A percentile compares a stretch with the other conserved stretches of the same genome.
Conservation (phyloP, 2,113 vertebrate genomes). For the Mellivora capensis region DNA sequence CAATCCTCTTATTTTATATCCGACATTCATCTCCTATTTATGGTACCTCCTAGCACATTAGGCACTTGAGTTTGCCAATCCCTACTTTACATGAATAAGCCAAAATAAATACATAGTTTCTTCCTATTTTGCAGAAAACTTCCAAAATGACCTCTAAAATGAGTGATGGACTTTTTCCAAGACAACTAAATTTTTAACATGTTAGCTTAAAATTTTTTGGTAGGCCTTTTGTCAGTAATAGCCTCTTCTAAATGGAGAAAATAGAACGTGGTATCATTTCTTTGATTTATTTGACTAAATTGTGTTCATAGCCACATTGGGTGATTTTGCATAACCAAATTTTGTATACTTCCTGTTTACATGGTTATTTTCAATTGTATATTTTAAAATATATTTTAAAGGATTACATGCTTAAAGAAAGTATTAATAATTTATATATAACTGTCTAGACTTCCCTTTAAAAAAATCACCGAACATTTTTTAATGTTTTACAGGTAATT, state of each 20-base stretch:
- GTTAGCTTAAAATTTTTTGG: background rate
- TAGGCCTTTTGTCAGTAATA: background rate
- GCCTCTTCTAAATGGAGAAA: background rate
- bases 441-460: background rate
- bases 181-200: background rate
- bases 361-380: background rate
- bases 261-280: background rate
- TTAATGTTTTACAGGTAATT: background rate
- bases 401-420: background rate
- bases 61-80: background rate
- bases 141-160: conserved; percentile 21
- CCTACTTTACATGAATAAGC: background rate
- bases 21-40: background rate
- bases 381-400: background rate
- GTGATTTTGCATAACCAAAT: background rate
- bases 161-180: background rate
- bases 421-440: background rate
- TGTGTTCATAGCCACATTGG: background rate
- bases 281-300: conserved; percentile 1
- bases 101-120: background rate
- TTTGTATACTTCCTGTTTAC: background rate
- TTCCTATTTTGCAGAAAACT: background rate
- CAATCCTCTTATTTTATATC: background rate
- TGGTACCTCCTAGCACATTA: background rate
- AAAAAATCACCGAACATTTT: conserved; percentile 31